Evolutionary conservation across 2,113 vertebrate genomes (phyloP).

Genomic region (Tragelaphus scriptus): DNA sequence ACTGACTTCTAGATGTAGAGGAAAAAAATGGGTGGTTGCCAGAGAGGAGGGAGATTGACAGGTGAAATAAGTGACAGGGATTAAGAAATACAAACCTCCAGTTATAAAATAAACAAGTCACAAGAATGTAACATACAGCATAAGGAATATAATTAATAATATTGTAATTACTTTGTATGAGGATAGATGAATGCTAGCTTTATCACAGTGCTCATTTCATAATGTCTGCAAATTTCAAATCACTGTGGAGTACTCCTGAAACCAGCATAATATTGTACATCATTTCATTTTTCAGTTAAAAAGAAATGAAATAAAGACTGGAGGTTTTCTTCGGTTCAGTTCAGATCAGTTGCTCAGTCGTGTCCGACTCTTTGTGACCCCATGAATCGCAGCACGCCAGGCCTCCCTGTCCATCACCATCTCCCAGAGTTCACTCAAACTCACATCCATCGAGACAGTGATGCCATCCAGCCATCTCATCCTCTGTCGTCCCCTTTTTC

Average conservation of each 20-base stretch:
- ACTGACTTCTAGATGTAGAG: not conserved
- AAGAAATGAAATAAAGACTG: not conserved
- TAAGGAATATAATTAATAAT: not conserved
- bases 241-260: not conserved
- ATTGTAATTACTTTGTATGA: not conserved
- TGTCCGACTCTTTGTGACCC: too few relatives aligned
- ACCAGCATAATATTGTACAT: not conserved
- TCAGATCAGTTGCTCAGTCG: too few relatives aligned
- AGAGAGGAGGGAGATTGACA: not conserved
- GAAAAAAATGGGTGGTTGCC: not conserved
- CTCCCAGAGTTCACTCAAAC: too few relatives aligned
- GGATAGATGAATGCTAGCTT: not conserved
- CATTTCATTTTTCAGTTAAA: not conserved
- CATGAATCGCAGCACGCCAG: too few relatives aligned
- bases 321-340: not conserved
- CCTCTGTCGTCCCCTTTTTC: too few relatives aligned
- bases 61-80: not conserved
- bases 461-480: too few relatives aligned
- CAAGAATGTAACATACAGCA: not conserved
- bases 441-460: too few relatives aligned
- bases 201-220: not conserved
- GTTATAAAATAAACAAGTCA: not conserved
- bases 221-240: not conserved
- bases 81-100: not conserved
- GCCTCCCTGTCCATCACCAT: too few relatives aligned